Base-by-base conservation (phyloP, 2,797 vertebrate genomes). In the Benthosema pterotum region DNA sequence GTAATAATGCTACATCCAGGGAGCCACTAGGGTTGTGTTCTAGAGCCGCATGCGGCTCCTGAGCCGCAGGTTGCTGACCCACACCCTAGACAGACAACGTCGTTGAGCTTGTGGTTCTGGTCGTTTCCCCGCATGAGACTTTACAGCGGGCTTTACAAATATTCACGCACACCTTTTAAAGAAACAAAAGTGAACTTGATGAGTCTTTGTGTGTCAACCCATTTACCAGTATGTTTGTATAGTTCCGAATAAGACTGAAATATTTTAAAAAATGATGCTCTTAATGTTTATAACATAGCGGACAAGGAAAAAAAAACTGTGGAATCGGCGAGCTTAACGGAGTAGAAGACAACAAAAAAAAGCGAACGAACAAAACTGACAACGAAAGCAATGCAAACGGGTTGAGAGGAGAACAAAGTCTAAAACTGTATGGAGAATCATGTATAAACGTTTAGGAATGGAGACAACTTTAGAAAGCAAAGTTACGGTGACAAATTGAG, bases 191-290 rank as follows among this genome's bases (percentile, higher is more conserved):
- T 62, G 57, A 76, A 80, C 68, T 60, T 54, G 42, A 87, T 2
- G 79, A 85, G 75, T 82, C 75, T 72, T 83, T 73, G 82, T 89
- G 82, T 89, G 84, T 88, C 80, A 76, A 84, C 84, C 61, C 86
- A 80, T 6, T 45, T 84, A 72, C 80, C 82, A 74, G 83, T 87
- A 83, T 77, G 86, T 91, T 90, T 90, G 88, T 90, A 90, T 84
- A 88, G 87, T 86, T 87, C 83, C 82, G 87, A n/a, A 83, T 84
- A 70, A 79, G 81, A 83, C 82, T 77, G 80, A 80, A 75, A 77
- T 84, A 87, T 91, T 89, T 89, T 78, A 78, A 86, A 80, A n/a
- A 80, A 83, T 85, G 86, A 38, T 38, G 32, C 32, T 38, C 81
- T 78, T 86, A 73, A 76, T 89, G 86, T 90, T 89, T 91, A 89